phyloP scores from a whole-genome alignment of 2,888 invertebrate genomes.

The Tenthredo notha region DNA sequence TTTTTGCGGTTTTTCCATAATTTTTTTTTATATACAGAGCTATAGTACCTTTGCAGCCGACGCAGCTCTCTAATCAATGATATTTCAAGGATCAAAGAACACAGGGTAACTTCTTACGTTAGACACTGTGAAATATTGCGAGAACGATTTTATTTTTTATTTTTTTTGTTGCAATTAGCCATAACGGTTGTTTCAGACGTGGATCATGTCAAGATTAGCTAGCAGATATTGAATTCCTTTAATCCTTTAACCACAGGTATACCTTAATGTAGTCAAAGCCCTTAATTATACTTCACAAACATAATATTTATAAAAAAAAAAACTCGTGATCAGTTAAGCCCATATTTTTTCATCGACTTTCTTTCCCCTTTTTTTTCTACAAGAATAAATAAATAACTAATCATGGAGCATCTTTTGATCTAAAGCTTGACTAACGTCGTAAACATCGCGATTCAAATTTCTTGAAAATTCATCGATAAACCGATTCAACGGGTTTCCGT shows the following conservation, averaged over 20 bases:
- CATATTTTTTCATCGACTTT: neutral
- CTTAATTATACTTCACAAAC: neutral
- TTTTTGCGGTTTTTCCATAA: neutral
- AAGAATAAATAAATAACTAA: neutral
- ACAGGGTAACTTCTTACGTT: neutral
- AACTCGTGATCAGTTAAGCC: neutral
- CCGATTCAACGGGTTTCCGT: neutral
- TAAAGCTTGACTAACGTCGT: neutral
- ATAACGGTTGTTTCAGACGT: neutral
- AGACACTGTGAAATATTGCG: neutral
- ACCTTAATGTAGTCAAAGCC: neutral
- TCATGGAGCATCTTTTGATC: neutral
- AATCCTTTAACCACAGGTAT: neutral
- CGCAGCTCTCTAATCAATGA: neutral
- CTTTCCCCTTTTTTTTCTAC: neutral
- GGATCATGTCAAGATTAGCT: neutral
- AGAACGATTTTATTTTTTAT: neutral
- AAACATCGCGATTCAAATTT: neutral
- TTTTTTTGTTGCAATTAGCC: neutral
- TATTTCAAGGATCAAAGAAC: neutral
- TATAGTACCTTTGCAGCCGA: neutral
- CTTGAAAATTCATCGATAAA: neutral
- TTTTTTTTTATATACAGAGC: neutral
- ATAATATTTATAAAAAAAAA: neutral
- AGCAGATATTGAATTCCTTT: neutral